These are phyloP conservation scores for Acanthosepion pharaonis DNA, from an alignment of 2,888 invertebrate genomes.

Conservation along the genomic window DNA sequence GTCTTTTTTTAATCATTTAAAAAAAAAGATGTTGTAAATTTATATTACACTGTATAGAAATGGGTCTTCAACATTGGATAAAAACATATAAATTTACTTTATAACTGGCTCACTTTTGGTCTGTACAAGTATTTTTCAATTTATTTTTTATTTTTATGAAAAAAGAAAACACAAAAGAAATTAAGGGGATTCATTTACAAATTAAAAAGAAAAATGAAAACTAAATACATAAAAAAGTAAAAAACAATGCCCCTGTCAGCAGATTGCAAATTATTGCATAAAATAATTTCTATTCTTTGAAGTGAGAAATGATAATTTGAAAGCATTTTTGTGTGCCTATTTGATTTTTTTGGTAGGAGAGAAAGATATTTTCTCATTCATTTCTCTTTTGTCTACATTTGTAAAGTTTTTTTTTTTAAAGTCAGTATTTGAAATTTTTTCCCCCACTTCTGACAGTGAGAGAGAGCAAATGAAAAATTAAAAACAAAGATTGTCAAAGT, in stretches of 20 bases:
- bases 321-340: neutral
- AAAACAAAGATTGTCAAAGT: too few species aligned
- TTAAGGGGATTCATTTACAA: neutral
- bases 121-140: neutral
- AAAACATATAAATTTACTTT: slow-evolving; percentile 21
- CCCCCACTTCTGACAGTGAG: too few species aligned
- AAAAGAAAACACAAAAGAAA: neutral
- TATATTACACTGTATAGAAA: neutral
- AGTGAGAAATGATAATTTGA: neutral
- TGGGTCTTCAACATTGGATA: neutral
- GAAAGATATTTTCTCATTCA: too few species aligned
- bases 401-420: too few species aligned
- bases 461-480: too few species aligned
- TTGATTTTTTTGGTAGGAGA: too few species aligned
- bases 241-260: neutral
- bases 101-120: neutral
- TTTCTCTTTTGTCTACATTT: too few species aligned
- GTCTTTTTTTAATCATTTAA: neutral
- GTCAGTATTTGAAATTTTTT: too few species aligned
- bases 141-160: neutral
- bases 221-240: neutral
- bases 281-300: neutral
- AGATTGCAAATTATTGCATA: neutral
- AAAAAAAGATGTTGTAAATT: neutral
- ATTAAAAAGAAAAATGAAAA: neutral